Base-by-base conservation (phyloP, 2,113 vertebrate genomes). In the Zosterops borbonicus region DNA sequence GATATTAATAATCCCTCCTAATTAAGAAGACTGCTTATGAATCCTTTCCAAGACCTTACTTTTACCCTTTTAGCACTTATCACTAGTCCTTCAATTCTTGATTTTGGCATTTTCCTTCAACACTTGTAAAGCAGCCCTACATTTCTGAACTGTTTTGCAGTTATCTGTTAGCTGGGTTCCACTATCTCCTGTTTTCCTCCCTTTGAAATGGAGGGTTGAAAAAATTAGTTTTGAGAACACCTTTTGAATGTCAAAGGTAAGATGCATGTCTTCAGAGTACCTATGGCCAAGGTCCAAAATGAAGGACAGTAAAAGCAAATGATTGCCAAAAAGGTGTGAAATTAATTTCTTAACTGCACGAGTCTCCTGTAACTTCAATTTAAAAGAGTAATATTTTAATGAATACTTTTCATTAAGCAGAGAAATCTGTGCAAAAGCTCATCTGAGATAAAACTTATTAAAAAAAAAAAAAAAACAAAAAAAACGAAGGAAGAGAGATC, bases 1-100 rank as follows among this genome's bases (percentile, higher is more conserved):
- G 55, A 94, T 76, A 64, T 67, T 94, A 86, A 78, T 85, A 81
- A 91, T 63, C 12, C 15, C 35, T 67, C 60, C 37, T 96, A 82
- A 90, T 95, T 95, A 97, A 93, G 68, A 97, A 85, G 83, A 90
- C 83, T 79, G 41, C 29, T 92, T 83, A 64, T 70, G 24, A 92
- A 92, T 94, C 88, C 6, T 86, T 95, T 70, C 53, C 49, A 85
- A 89, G 27, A 79, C 52, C 41, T 28, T 70, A 75, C 90, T 91
- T 92, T 64, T 94, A 58, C 41, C 25, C 50, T 96, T 96, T 58
- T 75, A 96, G 79, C 44, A 89, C 75, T 94, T 90, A 62, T 65
- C 41, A 90, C 67, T 88, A 79, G 69, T 63, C 88, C 41, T 69
- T 90, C 37, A 76, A 12, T 90, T 93, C 80, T 94, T 94, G 41